Percentiles rank a stretch among this genome's conserved stretches.
These are phyloP conservation scores for Indicator indicator DNA, from an alignment of 2,113 vertebrate genomes.

Conservation along the genomic window DNA sequence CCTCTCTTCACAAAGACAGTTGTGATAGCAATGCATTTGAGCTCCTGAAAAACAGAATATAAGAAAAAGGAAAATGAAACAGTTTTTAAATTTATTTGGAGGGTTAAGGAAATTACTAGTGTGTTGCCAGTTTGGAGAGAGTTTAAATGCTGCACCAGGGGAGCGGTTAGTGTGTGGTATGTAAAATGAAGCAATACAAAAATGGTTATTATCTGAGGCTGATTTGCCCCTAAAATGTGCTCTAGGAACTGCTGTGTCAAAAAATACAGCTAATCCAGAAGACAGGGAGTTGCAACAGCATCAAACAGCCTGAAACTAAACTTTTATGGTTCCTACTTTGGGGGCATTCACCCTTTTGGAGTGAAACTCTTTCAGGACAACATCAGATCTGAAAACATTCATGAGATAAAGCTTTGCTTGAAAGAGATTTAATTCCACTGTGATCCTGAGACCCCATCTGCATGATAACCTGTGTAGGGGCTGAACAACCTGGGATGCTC, in stretches of 20 bases:
- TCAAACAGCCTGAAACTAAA: slow-evolving; percentile 8
- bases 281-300: slow-evolving; percentile 24
- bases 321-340: neutral
- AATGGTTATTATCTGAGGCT: slow-evolving; percentile 62
- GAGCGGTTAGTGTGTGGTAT: slow-evolving; percentile 64
- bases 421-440: neutral
- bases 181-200: slow-evolving; percentile 63
- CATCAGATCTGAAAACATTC: neutral
- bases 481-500: neutral
- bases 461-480: neutral
- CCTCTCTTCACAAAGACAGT: neutral
- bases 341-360: neutral
- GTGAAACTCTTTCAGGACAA: neutral
- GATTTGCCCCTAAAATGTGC: slow-evolving; percentile 59
- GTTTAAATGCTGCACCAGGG: slow-evolving; percentile 56
- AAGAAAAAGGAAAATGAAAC: neutral
- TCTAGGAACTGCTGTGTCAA: slow-evolving; percentile 66
- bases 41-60: neutral
- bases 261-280: slow-evolving; percentile 42
- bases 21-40: neutral
- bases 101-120: slow-evolving; percentile 33
- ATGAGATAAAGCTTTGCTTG: neutral
- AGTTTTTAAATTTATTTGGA: neutral
- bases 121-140: slow-evolving; percentile 63
- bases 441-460: neutral